Percentiles rank a stretch among this genome's conserved stretches.
These are phyloP conservation scores for Pseudomyrmex cubaensis DNA, from an alignment of 1,140 invertebrate species.

Conservation along the genomic window DNA sequence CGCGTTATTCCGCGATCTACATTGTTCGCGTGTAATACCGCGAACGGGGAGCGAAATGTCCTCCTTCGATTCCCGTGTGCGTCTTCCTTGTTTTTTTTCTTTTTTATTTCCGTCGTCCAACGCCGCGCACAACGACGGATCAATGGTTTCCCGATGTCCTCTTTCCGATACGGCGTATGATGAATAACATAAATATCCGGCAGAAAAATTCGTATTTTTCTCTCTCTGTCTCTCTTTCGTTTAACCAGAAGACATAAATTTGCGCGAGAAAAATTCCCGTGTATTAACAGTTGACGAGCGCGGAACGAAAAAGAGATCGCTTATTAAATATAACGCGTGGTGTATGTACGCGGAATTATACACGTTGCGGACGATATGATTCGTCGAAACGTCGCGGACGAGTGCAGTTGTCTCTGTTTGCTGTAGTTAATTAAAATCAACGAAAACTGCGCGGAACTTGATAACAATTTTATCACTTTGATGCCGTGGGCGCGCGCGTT, in stretches of 20 bases:
- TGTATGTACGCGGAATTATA: background rate
- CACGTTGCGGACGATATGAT: constrained; percentile 10
- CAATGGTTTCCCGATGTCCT: constrained; percentile 53
- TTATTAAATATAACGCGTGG: constrained; percentile 8
- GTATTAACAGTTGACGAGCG: constrained; percentile 20
- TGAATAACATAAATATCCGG: constrained; percentile 51
- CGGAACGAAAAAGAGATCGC: background rate
- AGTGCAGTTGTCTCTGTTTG: background rate
- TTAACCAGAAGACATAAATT: background rate
- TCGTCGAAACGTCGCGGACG: background rate
- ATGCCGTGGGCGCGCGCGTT: background rate
- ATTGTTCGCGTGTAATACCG: background rate
- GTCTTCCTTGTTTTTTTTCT: background rate
- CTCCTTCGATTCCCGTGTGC: background rate
- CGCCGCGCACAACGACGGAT: constrained; percentile 37
- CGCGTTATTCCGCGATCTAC: background rate
- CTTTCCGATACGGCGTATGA: constrained; percentile 63
- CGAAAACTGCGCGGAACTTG: constrained; percentile 25
- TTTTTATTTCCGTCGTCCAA: constrained; percentile 12
- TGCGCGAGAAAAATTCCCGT: constrained; percentile 2
- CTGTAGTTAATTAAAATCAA: constrained; percentile 48
- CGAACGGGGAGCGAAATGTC: background rate
- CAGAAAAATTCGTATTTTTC: background rate
- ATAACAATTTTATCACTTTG: constrained; percentile 32
- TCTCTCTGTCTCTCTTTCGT: background rate